phyloP scores from a whole-genome alignment of 1,140 invertebrate species.

The Drepana arcuata region DNA sequence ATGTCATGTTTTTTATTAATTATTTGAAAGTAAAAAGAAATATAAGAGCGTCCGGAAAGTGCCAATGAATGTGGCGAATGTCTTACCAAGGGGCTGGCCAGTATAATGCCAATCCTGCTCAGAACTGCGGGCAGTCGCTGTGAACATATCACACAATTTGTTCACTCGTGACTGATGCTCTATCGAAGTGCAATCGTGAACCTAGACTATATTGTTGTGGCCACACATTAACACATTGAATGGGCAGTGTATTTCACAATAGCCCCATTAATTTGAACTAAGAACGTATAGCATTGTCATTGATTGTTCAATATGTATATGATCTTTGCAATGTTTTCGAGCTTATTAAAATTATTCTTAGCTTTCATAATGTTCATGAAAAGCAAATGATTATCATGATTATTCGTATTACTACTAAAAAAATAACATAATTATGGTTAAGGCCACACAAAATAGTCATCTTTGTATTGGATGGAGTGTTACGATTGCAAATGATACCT shows the following conservation, averaged over 20 bases:
- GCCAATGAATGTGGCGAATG: conserved; percentile 64
- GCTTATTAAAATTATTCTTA: no score
- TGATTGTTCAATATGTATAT: not conserved
- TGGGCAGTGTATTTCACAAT: no score
- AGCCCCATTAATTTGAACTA: no score
- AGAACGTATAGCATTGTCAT: no score
- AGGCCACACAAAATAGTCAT: conserved; percentile 67
- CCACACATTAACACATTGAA: conserved; percentile 35
- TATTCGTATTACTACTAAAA: no score
- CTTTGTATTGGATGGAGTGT: conserved; percentile 17
- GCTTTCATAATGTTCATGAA: conserved; percentile 7
- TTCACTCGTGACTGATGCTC: conserved; percentile 66
- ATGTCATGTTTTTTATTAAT: no score
- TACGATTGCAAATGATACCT: conserved; percentile 22
- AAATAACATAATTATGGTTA: conserved; percentile 11
- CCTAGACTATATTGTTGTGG: conserved; percentile 64
- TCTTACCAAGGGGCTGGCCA: conserved; percentile 94
- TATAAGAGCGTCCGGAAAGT: conserved; percentile 39
- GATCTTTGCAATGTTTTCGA: conserved; percentile 66
- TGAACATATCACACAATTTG: conserved; percentile 76
- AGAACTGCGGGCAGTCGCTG: conserved; percentile 92
- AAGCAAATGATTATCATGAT: conserved; percentile 6
- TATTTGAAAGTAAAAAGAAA: conserved; percentile 51
- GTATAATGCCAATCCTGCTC: conserved; percentile 93
- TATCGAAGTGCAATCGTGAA: conserved; percentile 57